Conservation (phyloP, 1,140 invertebrate genomes). For the Drosophila equinoxialis region DNA sequence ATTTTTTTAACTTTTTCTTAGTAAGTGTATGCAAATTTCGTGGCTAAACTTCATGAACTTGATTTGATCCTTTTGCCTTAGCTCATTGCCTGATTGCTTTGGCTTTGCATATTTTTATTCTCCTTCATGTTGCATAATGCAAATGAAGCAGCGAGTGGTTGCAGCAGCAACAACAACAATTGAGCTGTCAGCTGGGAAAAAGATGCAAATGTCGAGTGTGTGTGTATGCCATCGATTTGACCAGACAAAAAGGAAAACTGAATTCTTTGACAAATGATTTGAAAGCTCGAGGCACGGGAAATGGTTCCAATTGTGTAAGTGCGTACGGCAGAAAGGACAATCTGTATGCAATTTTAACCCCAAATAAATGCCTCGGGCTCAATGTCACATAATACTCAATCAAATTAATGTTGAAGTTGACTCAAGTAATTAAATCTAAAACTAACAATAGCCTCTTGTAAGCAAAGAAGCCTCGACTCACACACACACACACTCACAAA, state of each 20-base stretch:
- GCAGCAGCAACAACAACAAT: conserved; percentile 30
- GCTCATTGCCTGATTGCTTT: conserved; percentile 33
- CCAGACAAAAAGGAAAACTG: background rate
- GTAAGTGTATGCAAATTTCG: background rate
- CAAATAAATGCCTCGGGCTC: conserved; percentile 23
- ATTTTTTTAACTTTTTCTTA: no score
- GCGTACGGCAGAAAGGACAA: background rate
- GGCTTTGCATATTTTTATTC: conserved; percentile 55
- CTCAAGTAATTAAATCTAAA: conserved; percentile 79
- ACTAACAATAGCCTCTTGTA: conserved; percentile 69
- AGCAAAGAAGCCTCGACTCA: conserved; percentile 18
- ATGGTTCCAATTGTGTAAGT: conserved; percentile 41
- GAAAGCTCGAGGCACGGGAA: conserved; percentile 24
- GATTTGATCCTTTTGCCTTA: conserved; percentile 12
- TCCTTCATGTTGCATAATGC: conserved; percentile 52
- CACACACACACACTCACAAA: conserved; percentile 14
- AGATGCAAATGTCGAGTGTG: conserved; percentile 59
- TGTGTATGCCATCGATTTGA: conserved; percentile 53
- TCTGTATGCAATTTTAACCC: conserved; percentile 1
- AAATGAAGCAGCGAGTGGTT: conserved; percentile 32
- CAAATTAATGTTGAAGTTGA: conserved; percentile 75
- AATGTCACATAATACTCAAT: conserved; percentile 75
- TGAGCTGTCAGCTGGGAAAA: conserved; percentile 39
- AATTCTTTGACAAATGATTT: conserved; percentile 25
- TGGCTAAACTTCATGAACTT: background rate